Conservation (phyloP, 1,140 invertebrate genomes). For the Nasonia vitripennis region DNA sequence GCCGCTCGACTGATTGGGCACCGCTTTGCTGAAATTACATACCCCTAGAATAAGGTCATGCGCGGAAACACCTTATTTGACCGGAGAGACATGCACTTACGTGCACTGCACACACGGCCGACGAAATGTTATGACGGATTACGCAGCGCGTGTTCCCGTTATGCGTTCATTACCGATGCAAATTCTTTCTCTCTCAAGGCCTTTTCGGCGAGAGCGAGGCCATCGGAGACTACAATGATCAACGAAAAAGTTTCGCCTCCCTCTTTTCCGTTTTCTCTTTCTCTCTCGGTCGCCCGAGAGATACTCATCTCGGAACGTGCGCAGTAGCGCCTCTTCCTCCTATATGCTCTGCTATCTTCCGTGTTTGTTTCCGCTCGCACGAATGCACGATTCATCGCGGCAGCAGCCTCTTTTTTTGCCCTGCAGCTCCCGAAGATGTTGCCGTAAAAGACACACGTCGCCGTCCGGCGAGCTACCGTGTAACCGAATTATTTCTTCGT, state of each 20-base stretch:
- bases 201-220: not conserved
- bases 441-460: too few species aligned
- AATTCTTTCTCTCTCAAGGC: not conserved
- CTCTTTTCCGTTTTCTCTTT: conserved; percentile 4
- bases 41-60: not conserved
- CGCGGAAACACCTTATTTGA: not conserved
- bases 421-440: too few species aligned
- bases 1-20: not conserved
- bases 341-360: too few species aligned
- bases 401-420: too few species aligned
- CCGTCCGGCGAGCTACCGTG: too few species aligned
- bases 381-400: too few species aligned
- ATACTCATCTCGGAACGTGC: conserved; percentile 25
- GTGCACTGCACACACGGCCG: too few species aligned
- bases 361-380: too few species aligned
- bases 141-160: not conserved
- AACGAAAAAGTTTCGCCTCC: too few species aligned
- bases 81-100: not conserved
- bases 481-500: not conserved
- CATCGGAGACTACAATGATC: too few species aligned
- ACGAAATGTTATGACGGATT: not conserved
- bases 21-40: not conserved
- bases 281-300: too few species aligned
- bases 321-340: conserved; percentile 49
- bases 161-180: not conserved